Conservation (phyloP, 1,140 invertebrate genomes). For the Drosophila carrolli region DNA sequence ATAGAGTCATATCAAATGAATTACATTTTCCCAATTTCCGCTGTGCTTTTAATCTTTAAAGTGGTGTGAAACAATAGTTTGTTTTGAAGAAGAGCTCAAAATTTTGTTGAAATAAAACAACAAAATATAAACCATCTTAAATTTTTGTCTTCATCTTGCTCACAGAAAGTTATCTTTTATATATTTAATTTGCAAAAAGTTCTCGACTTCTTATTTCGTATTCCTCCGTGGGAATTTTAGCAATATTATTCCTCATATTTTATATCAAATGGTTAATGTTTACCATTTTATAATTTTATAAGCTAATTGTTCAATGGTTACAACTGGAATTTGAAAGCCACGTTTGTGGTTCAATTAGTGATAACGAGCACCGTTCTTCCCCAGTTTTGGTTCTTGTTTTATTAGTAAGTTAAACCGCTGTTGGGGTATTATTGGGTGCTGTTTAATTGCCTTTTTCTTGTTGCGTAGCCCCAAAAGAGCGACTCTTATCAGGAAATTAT, state of each 20-base stretch:
- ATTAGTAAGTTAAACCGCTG: conserved; percentile 29
- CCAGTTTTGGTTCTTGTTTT: conserved; percentile 20
- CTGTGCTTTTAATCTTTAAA: no score
- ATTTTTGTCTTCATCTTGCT: no score
- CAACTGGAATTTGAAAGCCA: neutral
- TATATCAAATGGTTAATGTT: neutral
- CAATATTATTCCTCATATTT: no score
- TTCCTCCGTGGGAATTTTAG: no score
- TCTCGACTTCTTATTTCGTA: no score
- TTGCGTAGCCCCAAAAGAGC: conserved; percentile 34
- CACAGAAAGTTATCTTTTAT: no score
- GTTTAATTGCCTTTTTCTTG: conserved; percentile 30
- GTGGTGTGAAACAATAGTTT: no score
- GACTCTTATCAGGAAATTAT: conserved; percentile 72
- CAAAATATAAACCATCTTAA: no score
- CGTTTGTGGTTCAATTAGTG: conserved; percentile 23
- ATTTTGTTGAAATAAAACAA: no score
- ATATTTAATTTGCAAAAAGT: no score
- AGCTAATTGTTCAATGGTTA: neutral
- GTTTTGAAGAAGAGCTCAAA: no score
- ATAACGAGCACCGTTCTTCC: neutral
- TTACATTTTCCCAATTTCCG: conserved; percentile 7
- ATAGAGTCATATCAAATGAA: neutral
- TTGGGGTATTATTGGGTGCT: conserved; percentile 21
- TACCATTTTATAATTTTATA: neutral